A percentile compares a stretch with the other conserved stretches of the same genome.
These are phyloP conservation scores for Cataglyphis hispanica DNA, from an alignment of 1,140 invertebrate genomes.

Conservation along the genomic window DNA sequence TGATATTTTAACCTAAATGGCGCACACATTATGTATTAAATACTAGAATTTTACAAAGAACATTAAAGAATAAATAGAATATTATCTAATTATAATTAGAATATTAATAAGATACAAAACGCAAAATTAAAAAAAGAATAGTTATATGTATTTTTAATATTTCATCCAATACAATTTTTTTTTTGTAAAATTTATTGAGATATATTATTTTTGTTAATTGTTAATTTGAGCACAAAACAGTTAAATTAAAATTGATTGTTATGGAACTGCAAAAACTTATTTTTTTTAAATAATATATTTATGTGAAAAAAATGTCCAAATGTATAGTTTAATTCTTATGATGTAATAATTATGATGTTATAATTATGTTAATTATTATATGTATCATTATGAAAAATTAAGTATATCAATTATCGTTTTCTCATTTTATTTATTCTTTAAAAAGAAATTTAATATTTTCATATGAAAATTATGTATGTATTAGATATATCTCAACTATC, in stretches of 20 bases:
- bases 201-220: background rate
- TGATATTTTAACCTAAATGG: constrained; percentile 80
- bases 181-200: background rate
- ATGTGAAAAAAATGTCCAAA: constrained; percentile 81
- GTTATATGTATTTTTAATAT: constrained; percentile 80
- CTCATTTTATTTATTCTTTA: constrained; percentile 31
- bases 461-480: constrained; percentile 9
- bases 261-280: constrained; percentile 66
- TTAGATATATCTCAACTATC: no score
- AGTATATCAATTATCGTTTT: constrained; percentile 56
- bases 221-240: background rate
- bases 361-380: constrained; percentile 15
- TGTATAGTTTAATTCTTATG: constrained; percentile 77
- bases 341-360: constrained; percentile 70
- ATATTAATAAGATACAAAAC: background rate
- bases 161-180: constrained; percentile 60
- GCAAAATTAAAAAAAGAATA: constrained; percentile 10
- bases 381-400: constrained; percentile 38
- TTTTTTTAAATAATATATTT: constrained; percentile 60
- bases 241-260: constrained; percentile 59
- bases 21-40: constrained; percentile 74
- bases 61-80: constrained; percentile 48
- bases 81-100: no score
- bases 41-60: constrained; percentile 61
- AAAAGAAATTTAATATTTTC: constrained; percentile 1